phyloP scores from a whole-genome alignment of 2,888 invertebrate species.

The Chrysomela aeneicollis region DNA sequence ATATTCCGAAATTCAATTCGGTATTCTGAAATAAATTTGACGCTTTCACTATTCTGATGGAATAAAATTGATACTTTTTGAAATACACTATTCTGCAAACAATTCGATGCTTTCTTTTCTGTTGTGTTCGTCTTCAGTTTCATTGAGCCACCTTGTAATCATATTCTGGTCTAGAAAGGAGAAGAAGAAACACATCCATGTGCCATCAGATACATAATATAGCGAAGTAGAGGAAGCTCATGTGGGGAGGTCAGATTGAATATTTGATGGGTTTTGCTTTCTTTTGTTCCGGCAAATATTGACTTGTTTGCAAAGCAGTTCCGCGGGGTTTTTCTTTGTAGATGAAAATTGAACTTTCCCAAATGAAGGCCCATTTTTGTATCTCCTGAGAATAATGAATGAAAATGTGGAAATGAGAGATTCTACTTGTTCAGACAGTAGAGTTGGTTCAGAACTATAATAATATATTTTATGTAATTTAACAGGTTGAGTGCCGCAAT shows the following conservation, averaged over 20 bases:
- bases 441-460: constrained; percentile 9
- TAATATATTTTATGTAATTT: no score
- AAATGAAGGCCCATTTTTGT: neutral
- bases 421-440: no score
- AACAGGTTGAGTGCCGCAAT: no score
- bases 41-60: no score
- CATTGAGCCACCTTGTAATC: neutral
- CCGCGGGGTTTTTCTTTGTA: constrained; percentile 19
- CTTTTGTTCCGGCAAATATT: constrained; percentile 34
- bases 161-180: neutral
- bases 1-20: no score
- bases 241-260: constrained; percentile 13
- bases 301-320: constrained; percentile 29
- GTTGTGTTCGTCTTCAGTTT: no score
- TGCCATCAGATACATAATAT: constrained; percentile 35
- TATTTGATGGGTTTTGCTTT: constrained; percentile 29
- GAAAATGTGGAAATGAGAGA: neutral
- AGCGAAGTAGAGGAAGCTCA: constrained; percentile 26
- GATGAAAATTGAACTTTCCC: constrained; percentile 25
- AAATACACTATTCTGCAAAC: no score
- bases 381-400: neutral
- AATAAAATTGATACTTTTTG: no score
- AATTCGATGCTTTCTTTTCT: no score
- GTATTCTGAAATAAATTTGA: no score
- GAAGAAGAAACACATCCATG: constrained; percentile 26